Base-by-base conservation (phyloP, 2,113 vertebrate genomes). In the Channa argus region DNA sequence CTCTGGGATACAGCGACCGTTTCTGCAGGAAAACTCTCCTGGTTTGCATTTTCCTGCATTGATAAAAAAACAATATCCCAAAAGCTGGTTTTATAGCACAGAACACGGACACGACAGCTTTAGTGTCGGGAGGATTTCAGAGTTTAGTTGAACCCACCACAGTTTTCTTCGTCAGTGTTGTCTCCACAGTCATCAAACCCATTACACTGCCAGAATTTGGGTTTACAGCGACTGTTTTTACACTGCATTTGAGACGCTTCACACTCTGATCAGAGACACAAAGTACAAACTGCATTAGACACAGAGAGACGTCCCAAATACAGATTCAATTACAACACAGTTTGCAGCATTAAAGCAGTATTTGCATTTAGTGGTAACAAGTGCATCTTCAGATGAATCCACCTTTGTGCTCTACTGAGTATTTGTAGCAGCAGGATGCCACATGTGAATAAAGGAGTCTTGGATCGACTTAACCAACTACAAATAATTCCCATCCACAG, bases 121-220 rank as follows among this genome's bases (percentile, higher is more conserved):
- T 36, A 15, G 34, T 5, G 10, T 14, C 63, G 36, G 37, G 2
- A 14, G 5, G 8, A 24, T 24, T 24, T 52, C 1, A 43, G 7
- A 43, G 8, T 41, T 8, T 13, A 4, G 13, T 8, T 24, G 4
- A 6, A 76, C 96, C 90, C 82, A 98, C 97, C 90, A 74, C 97
- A 99, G 39, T 84, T 82, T 9, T 89, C 88, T 44, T 99, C 97
- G 0, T 99, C 97, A 0, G 94, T 96, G 88, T 85, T 86, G 85
- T 99, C 97, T 0, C 95, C 97, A 0, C 97, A 99, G 92, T 99
- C 97, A 0, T 97, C 90, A 0, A 95, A 79, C 0, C 88, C 92
- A 8, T 99, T 96, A 0, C 97, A 99, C n/a, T 90, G 36, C 96
- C 96, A 98, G 78, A 94, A 94, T 2, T 84, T 92, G 0, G 96